These are phyloP conservation scores for Fulica atra DNA, from an alignment of 2,113 vertebrate genomes.

Conservation along the genomic window DNA sequence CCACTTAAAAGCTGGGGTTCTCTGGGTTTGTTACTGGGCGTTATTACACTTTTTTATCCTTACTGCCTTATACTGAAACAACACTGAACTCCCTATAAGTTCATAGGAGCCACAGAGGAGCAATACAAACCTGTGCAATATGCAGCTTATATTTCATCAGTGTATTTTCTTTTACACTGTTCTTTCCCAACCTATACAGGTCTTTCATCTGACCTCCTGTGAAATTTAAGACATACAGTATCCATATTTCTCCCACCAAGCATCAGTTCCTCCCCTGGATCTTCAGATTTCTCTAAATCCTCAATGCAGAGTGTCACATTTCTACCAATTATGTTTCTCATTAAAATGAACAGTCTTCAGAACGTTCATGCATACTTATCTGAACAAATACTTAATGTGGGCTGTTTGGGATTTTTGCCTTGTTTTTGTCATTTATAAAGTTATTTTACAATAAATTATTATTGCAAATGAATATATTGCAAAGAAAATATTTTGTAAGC, in stretches of 20 bases:
- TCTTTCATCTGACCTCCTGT: not conserved
- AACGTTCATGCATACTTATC: not conserved
- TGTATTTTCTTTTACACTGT: not conserved
- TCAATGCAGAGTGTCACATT: not conserved
- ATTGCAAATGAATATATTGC: not conserved
- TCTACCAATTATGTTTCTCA: not conserved
- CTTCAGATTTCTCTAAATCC: not conserved
- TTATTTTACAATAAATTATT: not conserved
- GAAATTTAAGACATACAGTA: not conserved
- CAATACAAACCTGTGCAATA: not conserved
- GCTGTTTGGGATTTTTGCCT: rapidly evolving
- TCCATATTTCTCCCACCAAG: not conserved
- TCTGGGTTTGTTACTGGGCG: not conserved
- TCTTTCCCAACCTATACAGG: not conserved
- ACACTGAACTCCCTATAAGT: not conserved
- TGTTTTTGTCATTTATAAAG: not conserved
- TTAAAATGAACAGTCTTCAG: not conserved
- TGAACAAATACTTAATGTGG: not conserved
- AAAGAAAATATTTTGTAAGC: not conserved
- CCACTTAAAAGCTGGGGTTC: not conserved
- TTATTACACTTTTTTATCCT: not conserved
- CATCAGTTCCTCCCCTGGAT: rapidly evolving
- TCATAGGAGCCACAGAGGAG: not conserved
- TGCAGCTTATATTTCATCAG: not conserved
- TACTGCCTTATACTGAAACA: not conserved